Base-by-base conservation (phyloP, 2,888 invertebrate species). In the Dynastes hyllus region DNA sequence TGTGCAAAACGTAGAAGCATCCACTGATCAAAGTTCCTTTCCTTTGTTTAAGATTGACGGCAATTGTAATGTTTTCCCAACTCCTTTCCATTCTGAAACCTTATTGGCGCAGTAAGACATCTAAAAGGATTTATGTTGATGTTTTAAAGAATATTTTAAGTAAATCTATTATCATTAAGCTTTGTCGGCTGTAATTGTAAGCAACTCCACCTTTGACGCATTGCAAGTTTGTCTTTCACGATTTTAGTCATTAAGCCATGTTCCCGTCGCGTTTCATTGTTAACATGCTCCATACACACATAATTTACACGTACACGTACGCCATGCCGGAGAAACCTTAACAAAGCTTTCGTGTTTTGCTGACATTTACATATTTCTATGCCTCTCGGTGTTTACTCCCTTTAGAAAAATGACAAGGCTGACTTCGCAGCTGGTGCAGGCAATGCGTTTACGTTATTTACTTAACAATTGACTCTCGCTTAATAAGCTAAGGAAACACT, bases 231-330 rank as follows among this genome's bases (percentile, higher is more conserved):
- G 51, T 69, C 22, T 69, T 69, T 69, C 27, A 69, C 29, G 40
- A 69, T 50, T 50, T 51, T 6, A 29, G 69, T 69, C 69, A 69
- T 69, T 69, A 69, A 69, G 27, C 32, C 69, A 29, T 69, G 69
- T 69, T 69, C 13, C 22, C 69, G 69, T 69, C 69, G 69, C 69
- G 50, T 51, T 69, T 69, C 69, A 69, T 69, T 69, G 69, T 69
- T 69, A 69, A 69, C 69, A 69, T 69, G 51, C 22, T 5, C 11
- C 11, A 40, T 69, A 69, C 69, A 69, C 29, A 51, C 69, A 69
- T 51, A 69, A 22, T 51, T 69, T 69, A 69, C 51, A 50, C 8
- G 69, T 50, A 29, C 51, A 69, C 50, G 50, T 51, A 51, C 22
- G 32, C 27, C 53, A 69, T 22, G n/a, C 8, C 22, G 55, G 16